Percentiles rank a stretch among this genome's conserved stretches.
phyloP scores from a whole-genome alignment of 2,888 invertebrate genomes.

The Enchytraeus crypticus region DNA sequence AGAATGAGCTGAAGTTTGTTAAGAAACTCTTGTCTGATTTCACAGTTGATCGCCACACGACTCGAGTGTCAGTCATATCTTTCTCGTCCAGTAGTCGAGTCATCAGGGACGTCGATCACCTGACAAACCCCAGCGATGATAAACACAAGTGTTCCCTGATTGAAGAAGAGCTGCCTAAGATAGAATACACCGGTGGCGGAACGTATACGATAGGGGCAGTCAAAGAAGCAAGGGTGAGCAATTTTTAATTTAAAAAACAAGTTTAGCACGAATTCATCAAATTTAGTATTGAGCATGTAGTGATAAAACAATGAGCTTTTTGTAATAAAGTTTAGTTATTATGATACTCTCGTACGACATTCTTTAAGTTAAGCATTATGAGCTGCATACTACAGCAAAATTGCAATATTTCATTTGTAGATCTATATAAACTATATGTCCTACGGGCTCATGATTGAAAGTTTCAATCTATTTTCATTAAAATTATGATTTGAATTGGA shows the following conservation, averaged over 20 bases:
- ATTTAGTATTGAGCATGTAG: no score
- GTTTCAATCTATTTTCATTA: no score
- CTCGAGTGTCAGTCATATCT: conserved; percentile 60
- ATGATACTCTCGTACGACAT: background rate
- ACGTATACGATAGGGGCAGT: conserved; percentile 65
- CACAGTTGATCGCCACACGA: conserved; percentile 58
- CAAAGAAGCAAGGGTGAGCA: conserved; percentile 56
- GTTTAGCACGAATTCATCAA: no score
- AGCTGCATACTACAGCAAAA: no score
- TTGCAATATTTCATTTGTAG: no score
- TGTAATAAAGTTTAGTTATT: no score
- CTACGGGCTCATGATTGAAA: no score
- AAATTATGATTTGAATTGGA: no score
- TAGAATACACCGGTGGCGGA: conserved; percentile 60
- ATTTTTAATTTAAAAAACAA: no score
- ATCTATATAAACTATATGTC: no score
- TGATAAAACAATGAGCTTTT: no score
- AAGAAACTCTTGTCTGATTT: conserved; percentile 58
- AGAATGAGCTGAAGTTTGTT: conserved; percentile 57
- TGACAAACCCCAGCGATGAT: conserved; percentile 33
- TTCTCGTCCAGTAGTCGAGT: conserved; percentile 57
- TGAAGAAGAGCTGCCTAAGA: conserved; percentile 56
- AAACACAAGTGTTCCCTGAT: conserved; percentile 61
- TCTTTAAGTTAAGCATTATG: no score
- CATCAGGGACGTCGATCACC: conserved; percentile 58